Conservation (phyloP, 2,797 vertebrate genomes). For the Trichosurus vulpecula region DNA sequence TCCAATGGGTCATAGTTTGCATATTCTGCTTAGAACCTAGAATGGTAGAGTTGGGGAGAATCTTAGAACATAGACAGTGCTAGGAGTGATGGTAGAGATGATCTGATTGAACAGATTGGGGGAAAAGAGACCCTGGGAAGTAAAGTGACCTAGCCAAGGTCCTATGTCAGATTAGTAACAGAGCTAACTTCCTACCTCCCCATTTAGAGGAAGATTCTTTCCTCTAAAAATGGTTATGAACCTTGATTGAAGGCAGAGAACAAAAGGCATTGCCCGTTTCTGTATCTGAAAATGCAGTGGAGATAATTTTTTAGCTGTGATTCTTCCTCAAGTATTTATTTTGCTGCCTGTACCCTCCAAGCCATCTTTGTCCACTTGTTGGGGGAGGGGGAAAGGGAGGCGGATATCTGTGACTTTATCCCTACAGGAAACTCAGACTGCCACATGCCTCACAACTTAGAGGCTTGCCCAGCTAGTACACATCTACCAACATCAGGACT, state of each 20-base stretch:
- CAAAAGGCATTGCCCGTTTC: rapidly evolving
- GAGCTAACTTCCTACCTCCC: neutral
- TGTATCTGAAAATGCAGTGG: neutral
- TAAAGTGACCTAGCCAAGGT: neutral
- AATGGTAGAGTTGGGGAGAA: neutral
- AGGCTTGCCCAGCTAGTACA: neutral
- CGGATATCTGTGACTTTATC: neutral
- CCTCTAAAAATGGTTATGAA: neutral
- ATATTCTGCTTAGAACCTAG: neutral
- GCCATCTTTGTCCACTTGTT: neutral
- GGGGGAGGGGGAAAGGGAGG: neutral
- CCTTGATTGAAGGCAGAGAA: neutral
- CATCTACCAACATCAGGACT: neutral
- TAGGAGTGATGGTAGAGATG: neutral
- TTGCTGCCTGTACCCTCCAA: neutral
- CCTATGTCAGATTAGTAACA: neutral
- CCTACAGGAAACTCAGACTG: neutral
- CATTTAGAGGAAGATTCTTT: neutral
- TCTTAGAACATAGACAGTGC: neutral
- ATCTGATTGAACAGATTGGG: neutral
- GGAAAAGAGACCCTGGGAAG: neutral
- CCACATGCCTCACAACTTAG: neutral
- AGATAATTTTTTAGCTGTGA: neutral
- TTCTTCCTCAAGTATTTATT: neutral
- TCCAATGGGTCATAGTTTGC: neutral